Evolutionary conservation across 2,888 invertebrate species (phyloP).

Genomic region (Drosophila cognata): DNA sequence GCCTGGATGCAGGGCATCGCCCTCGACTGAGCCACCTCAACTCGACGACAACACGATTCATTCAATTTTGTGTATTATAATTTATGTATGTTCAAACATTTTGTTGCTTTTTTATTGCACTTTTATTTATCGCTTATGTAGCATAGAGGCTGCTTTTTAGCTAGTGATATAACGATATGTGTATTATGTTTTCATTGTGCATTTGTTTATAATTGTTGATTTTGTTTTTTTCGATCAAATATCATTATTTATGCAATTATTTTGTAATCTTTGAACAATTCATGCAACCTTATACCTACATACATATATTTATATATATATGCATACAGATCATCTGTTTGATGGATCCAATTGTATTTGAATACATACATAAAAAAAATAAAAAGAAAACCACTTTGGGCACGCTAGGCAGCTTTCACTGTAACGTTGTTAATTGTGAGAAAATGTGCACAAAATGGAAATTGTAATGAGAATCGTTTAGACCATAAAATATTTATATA

Average conservation of each 20-base stretch:
- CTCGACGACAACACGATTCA: conserved; percentile 30
- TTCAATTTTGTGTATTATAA: conserved; percentile 66
- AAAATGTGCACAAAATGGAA: conserved; percentile 65
- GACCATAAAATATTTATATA: conserved; percentile 36
- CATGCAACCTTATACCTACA: conserved; percentile 16
- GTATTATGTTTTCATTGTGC: conserved; percentile 47
- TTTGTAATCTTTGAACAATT: conserved; percentile 35
- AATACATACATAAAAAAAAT: background rate
- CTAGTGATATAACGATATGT: conserved; percentile 66
- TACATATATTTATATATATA: background rate
- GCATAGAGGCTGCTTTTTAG: conserved; percentile 43
- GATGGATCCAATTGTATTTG: background rate
- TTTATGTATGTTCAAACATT: conserved; percentile 40
- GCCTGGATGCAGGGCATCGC: conserved; percentile 96
- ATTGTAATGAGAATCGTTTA: conserved; percentile 34
- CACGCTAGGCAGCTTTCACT: conserved; percentile 64
- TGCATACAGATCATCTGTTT: background rate
- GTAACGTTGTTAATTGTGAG: conserved; percentile 38
- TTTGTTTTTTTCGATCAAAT: conserved; percentile 18
- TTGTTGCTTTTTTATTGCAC: conserved; percentile 2
- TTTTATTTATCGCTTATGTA: conserved; percentile 38
- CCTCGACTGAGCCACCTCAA: conserved; percentile 86
- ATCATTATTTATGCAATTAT: conserved; percentile 29
- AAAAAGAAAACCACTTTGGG: conserved; percentile 17
- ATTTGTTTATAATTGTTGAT: conserved; percentile 53